phyloP scores from a whole-genome alignment of 2,888 invertebrate species.

The Sinhomidia bicolor region DNA sequence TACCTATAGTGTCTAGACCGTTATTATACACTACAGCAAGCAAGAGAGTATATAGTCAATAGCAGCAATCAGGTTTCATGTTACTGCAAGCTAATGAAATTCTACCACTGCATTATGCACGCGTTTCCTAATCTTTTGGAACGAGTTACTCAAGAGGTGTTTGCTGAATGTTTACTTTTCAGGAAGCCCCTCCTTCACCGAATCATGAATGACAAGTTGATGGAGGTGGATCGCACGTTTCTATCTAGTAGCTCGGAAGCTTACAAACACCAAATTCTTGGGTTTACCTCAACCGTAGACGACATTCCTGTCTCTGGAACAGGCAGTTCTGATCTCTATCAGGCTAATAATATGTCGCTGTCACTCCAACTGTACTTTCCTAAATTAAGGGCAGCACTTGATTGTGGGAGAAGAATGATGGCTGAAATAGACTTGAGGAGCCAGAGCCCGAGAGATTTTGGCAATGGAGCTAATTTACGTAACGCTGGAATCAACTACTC shows the following conservation, averaged over 20 bases:
- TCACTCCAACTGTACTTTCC: constrained; percentile 78
- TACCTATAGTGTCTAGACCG: too few relatives aligned
- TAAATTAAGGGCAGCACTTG: constrained; percentile 77
- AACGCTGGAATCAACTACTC: constrained; percentile 53
- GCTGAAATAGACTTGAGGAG: constrained; percentile 44
- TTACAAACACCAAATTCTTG: constrained; percentile 80
- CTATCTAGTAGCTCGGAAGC: constrained; percentile 79
- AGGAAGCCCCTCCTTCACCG: constrained; percentile 80
- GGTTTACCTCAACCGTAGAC: constrained; percentile 75
- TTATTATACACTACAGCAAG: too few relatives aligned
- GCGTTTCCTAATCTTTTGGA: constrained; percentile 48
- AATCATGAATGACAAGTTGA: constrained; percentile 80
- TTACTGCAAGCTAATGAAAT: neutral
- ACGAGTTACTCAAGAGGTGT: constrained; percentile 57
- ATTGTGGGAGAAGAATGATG: constrained; percentile 74
- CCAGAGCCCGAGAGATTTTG: constrained; percentile 52
- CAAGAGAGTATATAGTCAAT: too few relatives aligned
- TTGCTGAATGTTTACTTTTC: constrained; percentile 57
- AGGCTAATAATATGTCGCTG: constrained; percentile 69
- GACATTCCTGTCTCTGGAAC: constrained; percentile 64
- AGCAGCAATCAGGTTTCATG: neutral
- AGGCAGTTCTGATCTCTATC: constrained; percentile 61
- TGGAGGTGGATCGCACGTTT: constrained; percentile 79
- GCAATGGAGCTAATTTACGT: constrained; percentile 66
- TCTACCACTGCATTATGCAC: constrained; percentile 21